Conservation (phyloP, 2,113 vertebrate genomes). For the Typhlomys cinereus region DNA sequence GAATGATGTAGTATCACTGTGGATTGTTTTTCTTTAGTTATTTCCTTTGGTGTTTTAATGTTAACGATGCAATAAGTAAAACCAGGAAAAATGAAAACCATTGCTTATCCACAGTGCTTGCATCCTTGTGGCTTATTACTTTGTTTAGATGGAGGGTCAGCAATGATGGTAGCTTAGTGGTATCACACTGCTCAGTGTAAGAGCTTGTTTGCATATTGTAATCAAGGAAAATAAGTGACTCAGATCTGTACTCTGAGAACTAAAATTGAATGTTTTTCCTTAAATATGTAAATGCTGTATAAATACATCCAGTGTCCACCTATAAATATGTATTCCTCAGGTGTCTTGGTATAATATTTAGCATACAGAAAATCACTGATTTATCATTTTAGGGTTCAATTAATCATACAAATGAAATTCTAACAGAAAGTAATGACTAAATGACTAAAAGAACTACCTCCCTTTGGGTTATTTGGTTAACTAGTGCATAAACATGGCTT, state of each 20-base stretch:
- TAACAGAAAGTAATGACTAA: neutral
- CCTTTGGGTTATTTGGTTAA: neutral
- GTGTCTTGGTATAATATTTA: neutral
- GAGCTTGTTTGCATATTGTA: neutral
- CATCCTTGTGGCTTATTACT: too few relatives aligned
- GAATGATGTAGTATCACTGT: neutral
- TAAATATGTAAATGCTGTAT: neutral
- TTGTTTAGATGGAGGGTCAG: neutral
- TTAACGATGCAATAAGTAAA: neutral
- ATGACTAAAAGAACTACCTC: neutral
- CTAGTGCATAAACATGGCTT: neutral
- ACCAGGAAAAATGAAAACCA: neutral
- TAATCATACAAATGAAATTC: neutral
- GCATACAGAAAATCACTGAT: neutral
- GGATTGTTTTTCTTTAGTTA: neutral
- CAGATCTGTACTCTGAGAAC: neutral
- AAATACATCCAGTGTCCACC: neutral
- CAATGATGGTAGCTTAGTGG: neutral
- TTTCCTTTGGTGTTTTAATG: neutral
- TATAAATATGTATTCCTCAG: neutral
- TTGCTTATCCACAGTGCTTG: neutral
- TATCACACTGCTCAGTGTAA: neutral
- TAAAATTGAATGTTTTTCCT: neutral
- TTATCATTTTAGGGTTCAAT: neutral
- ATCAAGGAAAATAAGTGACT: constrained; percentile 27